Evolutionary conservation across 2,113 vertebrate genomes (phyloP).

Genomic region (Hypocryptadius cinnamomeus): DNA sequence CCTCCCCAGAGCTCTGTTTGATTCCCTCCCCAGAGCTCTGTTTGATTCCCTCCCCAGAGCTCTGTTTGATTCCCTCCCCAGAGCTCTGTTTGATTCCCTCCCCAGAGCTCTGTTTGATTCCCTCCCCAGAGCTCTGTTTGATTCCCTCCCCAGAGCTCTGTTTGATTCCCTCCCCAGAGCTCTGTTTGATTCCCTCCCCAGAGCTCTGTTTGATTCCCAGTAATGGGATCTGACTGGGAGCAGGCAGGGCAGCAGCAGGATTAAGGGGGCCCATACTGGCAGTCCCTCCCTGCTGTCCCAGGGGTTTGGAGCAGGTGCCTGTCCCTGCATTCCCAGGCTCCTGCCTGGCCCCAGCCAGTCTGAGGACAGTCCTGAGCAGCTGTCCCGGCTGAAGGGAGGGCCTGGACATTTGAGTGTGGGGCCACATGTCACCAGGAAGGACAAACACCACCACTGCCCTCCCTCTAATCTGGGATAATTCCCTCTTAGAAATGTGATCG

Average conservation of each 20-base stretch:
- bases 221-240: background rate
- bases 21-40: too few species aligned
- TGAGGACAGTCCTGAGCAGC: constrained; percentile 59
- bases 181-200: background rate
- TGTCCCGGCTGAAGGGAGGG: constrained; percentile 18
- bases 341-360: constrained; percentile 71
- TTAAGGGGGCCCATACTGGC: background rate
- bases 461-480: constrained; percentile 42
- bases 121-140: too few species aligned
- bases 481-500: constrained; percentile 40
- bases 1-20: too few species aligned
- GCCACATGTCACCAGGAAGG: constrained; percentile 50
- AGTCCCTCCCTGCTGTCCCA: background rate
- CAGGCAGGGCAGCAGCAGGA: constrained; percentile 31
- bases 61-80: too few species aligned
- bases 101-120: too few species aligned
- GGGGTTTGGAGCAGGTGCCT: constrained; percentile 48
- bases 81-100: too few species aligned
- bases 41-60: too few species aligned
- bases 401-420: constrained; percentile 23
- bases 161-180: too few species aligned
- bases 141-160: too few species aligned
- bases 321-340: constrained; percentile 2
- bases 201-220: background rate
- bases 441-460: constrained; percentile 45